Percentiles rank a stretch among this genome's conserved stretches.
phyloP scores from a whole-genome alignment of 2,888 invertebrate genomes.

The Zhengitettix transpicula region DNA sequence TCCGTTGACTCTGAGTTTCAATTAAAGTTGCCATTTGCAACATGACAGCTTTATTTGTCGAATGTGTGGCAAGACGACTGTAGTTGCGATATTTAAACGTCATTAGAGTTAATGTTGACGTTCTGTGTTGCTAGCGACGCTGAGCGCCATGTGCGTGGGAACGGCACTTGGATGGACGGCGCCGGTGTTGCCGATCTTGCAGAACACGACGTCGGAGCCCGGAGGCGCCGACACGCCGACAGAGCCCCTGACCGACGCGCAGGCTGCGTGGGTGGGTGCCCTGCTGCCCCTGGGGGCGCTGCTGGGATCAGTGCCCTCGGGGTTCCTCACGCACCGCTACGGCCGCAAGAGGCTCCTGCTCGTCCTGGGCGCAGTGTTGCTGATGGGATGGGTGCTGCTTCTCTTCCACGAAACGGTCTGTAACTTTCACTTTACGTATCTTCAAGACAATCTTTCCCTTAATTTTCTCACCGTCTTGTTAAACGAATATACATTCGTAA shows the following conservation, averaged over 20 bases:
- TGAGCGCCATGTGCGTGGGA: constrained; percentile 1
- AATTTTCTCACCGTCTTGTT: too few relatives aligned
- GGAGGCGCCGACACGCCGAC: background rate
- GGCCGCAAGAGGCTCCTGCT: constrained; percentile 1
- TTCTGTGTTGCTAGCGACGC: background rate
- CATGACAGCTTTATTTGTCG: too few relatives aligned
- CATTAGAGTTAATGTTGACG: too few relatives aligned
- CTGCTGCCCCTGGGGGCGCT: constrained; percentile 2
- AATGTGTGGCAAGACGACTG: too few relatives aligned
- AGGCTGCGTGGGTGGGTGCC: constrained; percentile 3
- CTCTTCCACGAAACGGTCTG: background rate
- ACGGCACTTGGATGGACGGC: constrained; percentile 2
- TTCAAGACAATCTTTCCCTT: too few relatives aligned
- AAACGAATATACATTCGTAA: too few relatives aligned
- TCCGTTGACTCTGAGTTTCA: too few relatives aligned
- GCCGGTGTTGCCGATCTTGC: constrained; percentile 1
- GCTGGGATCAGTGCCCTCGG: constrained; percentile 1
- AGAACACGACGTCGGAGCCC: background rate
- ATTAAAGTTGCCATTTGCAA: too few relatives aligned
- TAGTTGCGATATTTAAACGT: too few relatives aligned
- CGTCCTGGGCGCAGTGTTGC: background rate
- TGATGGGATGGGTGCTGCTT: background rate
- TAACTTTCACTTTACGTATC: background rate
- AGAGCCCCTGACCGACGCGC: background rate
- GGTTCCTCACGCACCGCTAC: background rate